phyloP scores from a whole-genome alignment of 1,140 invertebrate species.

The Chironomus tepperi region DNA sequence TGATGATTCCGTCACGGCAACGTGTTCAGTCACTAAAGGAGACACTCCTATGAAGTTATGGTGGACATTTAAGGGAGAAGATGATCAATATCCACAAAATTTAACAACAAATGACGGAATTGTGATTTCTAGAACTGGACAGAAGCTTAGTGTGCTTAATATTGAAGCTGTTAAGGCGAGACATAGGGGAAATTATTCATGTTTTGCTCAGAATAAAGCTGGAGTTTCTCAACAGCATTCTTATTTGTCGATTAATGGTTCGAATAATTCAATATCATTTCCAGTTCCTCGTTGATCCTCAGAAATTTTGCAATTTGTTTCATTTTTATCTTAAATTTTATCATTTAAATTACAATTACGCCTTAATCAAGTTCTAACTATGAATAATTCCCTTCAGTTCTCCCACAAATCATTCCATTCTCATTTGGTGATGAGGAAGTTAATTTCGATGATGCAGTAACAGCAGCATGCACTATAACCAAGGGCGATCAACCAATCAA shows the following conservation, averaged over 20 bases:
- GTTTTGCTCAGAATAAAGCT: slow-evolving; percentile 54
- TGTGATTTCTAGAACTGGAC: slow-evolving; percentile 48
- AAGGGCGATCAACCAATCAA: slow-evolving; percentile 50
- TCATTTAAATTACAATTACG: background rate
- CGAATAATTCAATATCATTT: slow-evolving; percentile 19
- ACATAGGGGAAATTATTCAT: slow-evolving; percentile 63
- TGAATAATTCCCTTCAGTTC: slow-evolving; percentile 48
- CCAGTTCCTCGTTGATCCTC: background rate
- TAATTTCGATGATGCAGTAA: slow-evolving; percentile 67
- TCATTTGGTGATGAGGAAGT: slow-evolving; percentile 53
- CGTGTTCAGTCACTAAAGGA: slow-evolving; percentile 54
- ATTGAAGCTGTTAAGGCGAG: slow-evolving; percentile 52
- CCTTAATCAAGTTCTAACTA: no score
- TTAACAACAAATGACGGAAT: slow-evolving; percentile 42
- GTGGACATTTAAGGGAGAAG: slow-evolving; percentile 52
- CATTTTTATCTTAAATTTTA: slow-evolving; percentile 34
- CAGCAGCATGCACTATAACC: slow-evolving; percentile 64
- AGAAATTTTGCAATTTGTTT: slow-evolving; percentile 19
- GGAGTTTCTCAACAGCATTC: slow-evolving; percentile 50
- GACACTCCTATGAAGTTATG: slow-evolving; percentile 52
- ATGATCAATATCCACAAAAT: slow-evolving; percentile 42
- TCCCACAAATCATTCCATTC: slow-evolving; percentile 63
- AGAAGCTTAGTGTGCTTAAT: slow-evolving; percentile 55
- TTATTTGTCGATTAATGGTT: slow-evolving; percentile 53
- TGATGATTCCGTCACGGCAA: slow-evolving; percentile 51